Evolutionary conservation across 2,888 invertebrate species (phyloP).

Genomic region (Pasiphila rectangulata): DNA sequence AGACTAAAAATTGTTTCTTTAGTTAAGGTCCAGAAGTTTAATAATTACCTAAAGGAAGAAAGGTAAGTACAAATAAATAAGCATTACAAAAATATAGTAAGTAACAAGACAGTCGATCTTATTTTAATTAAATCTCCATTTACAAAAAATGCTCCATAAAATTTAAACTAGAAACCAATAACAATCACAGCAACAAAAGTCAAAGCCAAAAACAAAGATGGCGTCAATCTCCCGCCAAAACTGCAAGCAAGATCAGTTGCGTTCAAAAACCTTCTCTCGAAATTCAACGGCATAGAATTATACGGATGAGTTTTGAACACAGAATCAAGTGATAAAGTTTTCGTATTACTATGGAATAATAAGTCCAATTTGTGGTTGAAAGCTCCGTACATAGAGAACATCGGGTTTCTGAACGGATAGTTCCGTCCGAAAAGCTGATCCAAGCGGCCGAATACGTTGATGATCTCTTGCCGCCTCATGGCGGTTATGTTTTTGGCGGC

Average conservation of each 20-base stretch:
- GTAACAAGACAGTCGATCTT: not conserved
- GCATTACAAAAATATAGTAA: not conserved
- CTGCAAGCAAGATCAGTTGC: constrained; percentile 44
- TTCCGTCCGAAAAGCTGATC: constrained; percentile 86
- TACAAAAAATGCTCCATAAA: not conserved
- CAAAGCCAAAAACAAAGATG: constrained; percentile 42
- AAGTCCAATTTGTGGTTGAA: constrained; percentile 84
- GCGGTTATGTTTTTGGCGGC: constrained; percentile 77
- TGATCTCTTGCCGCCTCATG: constrained; percentile 84
- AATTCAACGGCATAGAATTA: constrained; percentile 60
- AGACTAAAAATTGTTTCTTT: too few species aligned
- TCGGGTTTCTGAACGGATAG: constrained; percentile 74
- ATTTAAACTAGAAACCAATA: constrained; percentile 12
- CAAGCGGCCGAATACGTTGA: constrained; percentile 85
- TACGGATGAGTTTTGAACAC: constrained; percentile 59
- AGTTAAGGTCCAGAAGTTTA: too few species aligned
- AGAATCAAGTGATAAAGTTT: constrained; percentile 48
- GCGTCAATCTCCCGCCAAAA: constrained; percentile 43
- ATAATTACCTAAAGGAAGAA: too few species aligned
- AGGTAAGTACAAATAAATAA: too few species aligned
- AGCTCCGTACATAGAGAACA: constrained; percentile 86
- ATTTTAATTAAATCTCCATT: not conserved
- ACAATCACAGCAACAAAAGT: constrained; percentile 47
- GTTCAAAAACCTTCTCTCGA: constrained; percentile 54
- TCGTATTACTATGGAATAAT: constrained; percentile 83